These are phyloP conservation scores for Sylvia borin DNA, from an alignment of 2,797 vertebrate species.

Conservation along the genomic window DNA sequence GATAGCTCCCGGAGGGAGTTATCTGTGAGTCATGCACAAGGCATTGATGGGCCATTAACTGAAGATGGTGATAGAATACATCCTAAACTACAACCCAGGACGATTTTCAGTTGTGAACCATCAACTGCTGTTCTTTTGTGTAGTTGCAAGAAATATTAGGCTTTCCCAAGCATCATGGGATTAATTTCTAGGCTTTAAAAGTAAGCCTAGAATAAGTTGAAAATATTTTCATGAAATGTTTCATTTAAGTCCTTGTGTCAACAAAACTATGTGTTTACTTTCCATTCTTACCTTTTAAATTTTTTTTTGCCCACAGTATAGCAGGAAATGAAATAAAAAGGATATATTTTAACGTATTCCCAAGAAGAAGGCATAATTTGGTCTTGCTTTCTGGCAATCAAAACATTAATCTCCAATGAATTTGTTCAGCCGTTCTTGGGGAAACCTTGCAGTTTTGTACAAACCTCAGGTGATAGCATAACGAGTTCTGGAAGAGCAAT, in stretches of 20 bases:
- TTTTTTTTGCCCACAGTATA: background rate
- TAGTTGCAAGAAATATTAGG: background rate
- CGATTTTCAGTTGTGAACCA: background rate
- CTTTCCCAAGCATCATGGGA: background rate
- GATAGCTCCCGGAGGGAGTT: too few relatives aligned
- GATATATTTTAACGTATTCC: background rate
- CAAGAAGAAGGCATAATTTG: background rate
- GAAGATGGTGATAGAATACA: too few relatives aligned
- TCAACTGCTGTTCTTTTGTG: background rate
- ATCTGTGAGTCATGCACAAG: too few relatives aligned
- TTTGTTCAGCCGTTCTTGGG: background rate
- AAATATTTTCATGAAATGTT: background rate
- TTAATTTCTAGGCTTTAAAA: background rate
- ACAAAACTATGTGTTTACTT: background rate
- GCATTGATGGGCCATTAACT: too few relatives aligned
- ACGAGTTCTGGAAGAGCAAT: accelerated
- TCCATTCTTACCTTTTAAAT: background rate
- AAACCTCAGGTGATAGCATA: background rate
- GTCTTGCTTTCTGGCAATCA: background rate
- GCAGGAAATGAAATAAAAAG: background rate
- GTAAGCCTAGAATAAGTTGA: background rate
- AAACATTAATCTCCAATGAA: background rate
- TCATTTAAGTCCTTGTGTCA: background rate
- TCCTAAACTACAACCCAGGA: too few relatives aligned
- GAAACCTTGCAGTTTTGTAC: background rate